Conservation (phyloP, 2,113 vertebrate species). For the Cryptomyrus ogoouensis region DNA sequence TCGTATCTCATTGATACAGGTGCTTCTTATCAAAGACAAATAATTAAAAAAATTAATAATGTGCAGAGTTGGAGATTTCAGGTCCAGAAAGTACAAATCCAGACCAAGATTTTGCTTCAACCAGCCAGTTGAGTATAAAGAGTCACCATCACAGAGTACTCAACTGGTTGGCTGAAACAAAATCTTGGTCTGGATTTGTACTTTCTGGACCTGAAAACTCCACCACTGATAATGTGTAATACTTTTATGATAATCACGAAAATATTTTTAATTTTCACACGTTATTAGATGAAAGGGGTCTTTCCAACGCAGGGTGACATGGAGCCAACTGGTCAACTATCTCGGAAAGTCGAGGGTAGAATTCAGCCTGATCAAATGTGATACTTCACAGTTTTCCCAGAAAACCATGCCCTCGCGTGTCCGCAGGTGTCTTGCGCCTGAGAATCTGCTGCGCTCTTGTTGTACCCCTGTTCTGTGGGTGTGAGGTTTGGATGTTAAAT, state of each 20-base stretch:
- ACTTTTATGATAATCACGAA: not conserved
- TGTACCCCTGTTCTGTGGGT: not conserved
- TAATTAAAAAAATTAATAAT: not conserved
- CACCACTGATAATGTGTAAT: not conserved
- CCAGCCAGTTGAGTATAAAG: too few species aligned
- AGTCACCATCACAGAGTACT: too few species aligned
- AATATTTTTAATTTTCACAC: not conserved
- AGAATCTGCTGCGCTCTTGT: not conserved
- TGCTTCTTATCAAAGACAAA: not conserved
- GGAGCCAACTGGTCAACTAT: not conserved
- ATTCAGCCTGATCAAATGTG: not conserved
- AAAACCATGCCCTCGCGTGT: not conserved
- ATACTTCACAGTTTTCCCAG: not conserved
- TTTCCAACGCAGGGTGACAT: not conserved
- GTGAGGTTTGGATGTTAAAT: not conserved
- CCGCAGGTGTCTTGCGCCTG: conserved; percentile 32
- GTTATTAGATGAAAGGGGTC: not conserved
- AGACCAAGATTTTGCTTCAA: too few species aligned
- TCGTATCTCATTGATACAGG: not conserved
- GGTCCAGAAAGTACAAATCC: too few species aligned
- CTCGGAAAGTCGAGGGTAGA: not conserved
- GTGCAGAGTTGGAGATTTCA: too few species aligned
- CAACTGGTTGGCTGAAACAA: too few species aligned
- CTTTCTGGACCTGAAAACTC: not conserved
- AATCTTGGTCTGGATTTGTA: too few species aligned